phyloP scores from a whole-genome alignment of 2,888 invertebrate species.

The Andrena haemorrhoa region DNA sequence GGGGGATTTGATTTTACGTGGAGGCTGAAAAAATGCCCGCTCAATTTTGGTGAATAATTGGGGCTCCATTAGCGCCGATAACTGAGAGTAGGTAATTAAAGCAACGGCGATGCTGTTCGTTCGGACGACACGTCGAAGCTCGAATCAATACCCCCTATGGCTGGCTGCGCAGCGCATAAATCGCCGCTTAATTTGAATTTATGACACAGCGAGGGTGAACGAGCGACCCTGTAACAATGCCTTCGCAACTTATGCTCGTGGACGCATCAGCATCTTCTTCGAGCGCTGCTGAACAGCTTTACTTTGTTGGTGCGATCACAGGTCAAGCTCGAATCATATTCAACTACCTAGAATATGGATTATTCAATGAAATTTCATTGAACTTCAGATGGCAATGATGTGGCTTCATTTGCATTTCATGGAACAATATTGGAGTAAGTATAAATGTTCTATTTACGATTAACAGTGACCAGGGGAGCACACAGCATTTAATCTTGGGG shows the following conservation, averaged over 20 bases:
- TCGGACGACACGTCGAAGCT: conserved; percentile 48
- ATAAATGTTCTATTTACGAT: no score
- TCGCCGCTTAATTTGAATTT: conserved; percentile 69
- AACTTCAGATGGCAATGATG: no score
- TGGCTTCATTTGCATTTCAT: no score
- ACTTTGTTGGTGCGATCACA: neutral
- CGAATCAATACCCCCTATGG: conserved; percentile 61
- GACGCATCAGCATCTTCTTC: conserved; percentile 26
- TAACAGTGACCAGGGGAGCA: no score
- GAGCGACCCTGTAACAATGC: conserved; percentile 41
- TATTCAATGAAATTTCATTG: no score
- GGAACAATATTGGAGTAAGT: no score
- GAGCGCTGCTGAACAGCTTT: neutral
- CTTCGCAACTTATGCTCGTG: conserved; percentile 39
- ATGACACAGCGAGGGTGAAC: conserved; percentile 56
- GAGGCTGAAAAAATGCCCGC: neutral
- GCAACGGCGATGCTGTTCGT: conserved; percentile 14
- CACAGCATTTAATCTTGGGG: no score
- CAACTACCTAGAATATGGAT: no score
- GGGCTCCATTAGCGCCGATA: conserved; percentile 31
- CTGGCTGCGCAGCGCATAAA: conserved; percentile 60
- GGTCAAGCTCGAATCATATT: neutral
- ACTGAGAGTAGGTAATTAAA: conserved; percentile 56
- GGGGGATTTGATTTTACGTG: neutral
- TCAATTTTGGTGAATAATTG: conserved; percentile 35